A percentile compares a stretch with the other conserved stretches of the same genome.
Conservation (phyloP, 2,888 invertebrate genomes). For the Coecobrya sp. region DNA sequence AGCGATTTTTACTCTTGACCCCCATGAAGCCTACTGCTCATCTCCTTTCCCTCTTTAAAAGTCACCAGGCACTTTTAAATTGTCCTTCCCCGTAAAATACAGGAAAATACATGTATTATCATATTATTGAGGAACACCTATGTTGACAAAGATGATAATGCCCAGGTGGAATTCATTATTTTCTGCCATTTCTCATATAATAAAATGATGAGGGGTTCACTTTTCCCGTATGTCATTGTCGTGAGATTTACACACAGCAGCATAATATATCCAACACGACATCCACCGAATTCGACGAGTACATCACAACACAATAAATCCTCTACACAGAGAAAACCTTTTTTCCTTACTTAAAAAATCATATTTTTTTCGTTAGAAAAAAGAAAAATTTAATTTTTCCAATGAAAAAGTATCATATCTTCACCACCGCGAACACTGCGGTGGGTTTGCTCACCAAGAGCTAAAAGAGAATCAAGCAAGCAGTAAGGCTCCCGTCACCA, state of each 20-base stretch:
- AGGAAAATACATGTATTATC: slow-evolving; percentile 25
- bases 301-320: slow-evolving; percentile 58
- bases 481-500: slow-evolving; percentile 51
- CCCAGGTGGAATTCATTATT: slow-evolving; percentile 51
- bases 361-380: slow-evolving; percentile 19
- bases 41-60: slow-evolving; percentile 40
- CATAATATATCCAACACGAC: neutral
- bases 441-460: slow-evolving; percentile 69
- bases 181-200: neutral
- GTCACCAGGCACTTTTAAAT: slow-evolving; percentile 60
- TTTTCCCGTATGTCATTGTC: slow-evolving; percentile 62
- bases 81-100: slow-evolving; percentile 50
- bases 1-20: slow-evolving; percentile 34
- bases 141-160: slow-evolving; percentile 77
- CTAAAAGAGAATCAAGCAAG: slow-evolving; percentile 4
- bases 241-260: slow-evolving; percentile 2
- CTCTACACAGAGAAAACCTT: slow-evolving; percentile 1
- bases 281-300: slow-evolving; percentile 24
- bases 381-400: slow-evolving; percentile 27
- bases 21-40: slow-evolving; percentile 39
- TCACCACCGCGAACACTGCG: slow-evolving; percentile 52
- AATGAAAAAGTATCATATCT: slow-evolving; percentile 51
- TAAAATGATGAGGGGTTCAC: slow-evolving; percentile 69
- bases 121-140: slow-evolving; percentile 70
- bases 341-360: slow-evolving; percentile 40